Percentiles rank a stretch among this genome's conserved stretches.
phyloP scores from a whole-genome alignment of 2,797 vertebrate species.

The Meriones psammophilus region DNA sequence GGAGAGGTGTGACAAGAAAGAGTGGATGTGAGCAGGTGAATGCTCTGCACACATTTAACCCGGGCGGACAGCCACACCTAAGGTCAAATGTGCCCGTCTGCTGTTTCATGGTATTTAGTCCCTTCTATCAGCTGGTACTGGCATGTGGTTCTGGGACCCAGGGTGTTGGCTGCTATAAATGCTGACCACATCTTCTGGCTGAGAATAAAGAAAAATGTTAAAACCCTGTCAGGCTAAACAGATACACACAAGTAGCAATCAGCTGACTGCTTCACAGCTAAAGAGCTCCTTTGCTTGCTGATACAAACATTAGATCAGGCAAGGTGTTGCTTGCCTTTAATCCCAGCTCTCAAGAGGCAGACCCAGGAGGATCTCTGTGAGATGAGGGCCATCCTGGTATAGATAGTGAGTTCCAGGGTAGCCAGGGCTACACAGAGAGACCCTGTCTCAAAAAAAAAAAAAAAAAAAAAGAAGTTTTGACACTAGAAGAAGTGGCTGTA shows the following conservation, averaged over 20 bases:
- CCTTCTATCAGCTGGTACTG: background rate
- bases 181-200: background rate
- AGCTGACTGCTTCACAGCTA: background rate
- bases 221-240: background rate
- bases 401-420: background rate
- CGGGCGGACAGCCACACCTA: background rate
- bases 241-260: background rate
- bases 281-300: background rate
- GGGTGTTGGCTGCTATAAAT: conserved; percentile 10
- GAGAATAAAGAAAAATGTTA: background rate
- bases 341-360: background rate
- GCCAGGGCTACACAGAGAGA: background rate
- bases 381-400: background rate
- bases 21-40: background rate
- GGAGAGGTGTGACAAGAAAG: background rate
- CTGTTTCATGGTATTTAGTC: background rate
- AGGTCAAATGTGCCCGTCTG: background rate
- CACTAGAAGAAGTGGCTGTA: background rate
- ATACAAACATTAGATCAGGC: background rate
- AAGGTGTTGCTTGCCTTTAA: background rate
- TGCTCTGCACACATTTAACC: background rate
- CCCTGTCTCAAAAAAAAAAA: background rate
- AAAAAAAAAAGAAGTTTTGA: background rate
- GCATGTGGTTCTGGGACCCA: background rate
- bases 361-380: background rate